Conservation (phyloP, 2,797 vertebrate genomes). For the Phylloscopus collybita region DNA sequence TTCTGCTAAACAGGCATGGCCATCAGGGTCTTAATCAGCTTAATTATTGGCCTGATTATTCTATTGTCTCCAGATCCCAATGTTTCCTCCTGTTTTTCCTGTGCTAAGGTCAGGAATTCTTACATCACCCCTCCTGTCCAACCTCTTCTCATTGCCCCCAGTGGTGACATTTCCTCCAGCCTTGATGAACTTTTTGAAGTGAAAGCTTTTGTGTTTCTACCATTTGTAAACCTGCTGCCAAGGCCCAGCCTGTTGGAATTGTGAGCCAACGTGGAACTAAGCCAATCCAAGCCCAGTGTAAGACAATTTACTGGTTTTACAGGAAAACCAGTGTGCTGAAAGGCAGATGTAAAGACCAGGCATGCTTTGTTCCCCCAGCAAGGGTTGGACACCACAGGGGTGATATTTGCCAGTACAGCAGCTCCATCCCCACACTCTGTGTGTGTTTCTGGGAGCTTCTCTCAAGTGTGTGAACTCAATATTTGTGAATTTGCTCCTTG, state of each 20-base stretch:
- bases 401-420: accelerated
- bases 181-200: not conserved
- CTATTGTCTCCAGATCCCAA: conserved; percentile 24
- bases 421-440: not conserved
- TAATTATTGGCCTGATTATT: conserved; percentile 28
- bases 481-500: not conserved
- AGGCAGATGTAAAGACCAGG: not conserved
- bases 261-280: not conserved
- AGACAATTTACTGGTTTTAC: not conserved
- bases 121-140: not conserved
- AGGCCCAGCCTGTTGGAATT: not conserved
- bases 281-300: not conserved
- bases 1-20: not conserved
- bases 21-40: not conserved
- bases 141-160: not conserved
- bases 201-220: not conserved
- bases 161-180: not conserved
- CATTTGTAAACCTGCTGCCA: not conserved
- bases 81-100: conserved; percentile 54
- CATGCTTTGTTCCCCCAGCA: not conserved
- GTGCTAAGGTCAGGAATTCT: conserved; percentile 42
- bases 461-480: not conserved
- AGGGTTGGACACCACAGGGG: not conserved
- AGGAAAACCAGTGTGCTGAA: not conserved
- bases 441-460: not conserved